Conservation (phyloP, 2,113 vertebrate species). For the Phycodurus eques region DNA sequence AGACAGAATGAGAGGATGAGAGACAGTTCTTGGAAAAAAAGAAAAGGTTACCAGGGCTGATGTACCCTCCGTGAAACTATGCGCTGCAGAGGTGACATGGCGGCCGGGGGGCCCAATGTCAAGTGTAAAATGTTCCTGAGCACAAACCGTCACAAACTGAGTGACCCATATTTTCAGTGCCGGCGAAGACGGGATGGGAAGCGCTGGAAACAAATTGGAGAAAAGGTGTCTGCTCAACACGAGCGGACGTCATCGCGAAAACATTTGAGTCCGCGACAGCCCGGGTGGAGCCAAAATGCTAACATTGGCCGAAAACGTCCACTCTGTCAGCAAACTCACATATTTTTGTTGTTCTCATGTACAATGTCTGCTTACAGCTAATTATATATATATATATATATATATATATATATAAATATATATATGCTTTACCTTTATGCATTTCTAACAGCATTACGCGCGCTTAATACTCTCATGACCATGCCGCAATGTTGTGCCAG, state of each 20-base stretch:
- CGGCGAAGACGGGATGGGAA: constrained; percentile 21
- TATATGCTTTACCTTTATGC: too few relatives aligned
- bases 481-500: too few relatives aligned
- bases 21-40: constrained; percentile 20
- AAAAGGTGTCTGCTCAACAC: constrained; percentile 21
- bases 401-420: too few relatives aligned
- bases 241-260: constrained; percentile 32
- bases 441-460: too few relatives aligned
- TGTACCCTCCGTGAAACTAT: constrained; percentile 55
- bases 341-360: too few relatives aligned
- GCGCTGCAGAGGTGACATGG: constrained; percentile 60
- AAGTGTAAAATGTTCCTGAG: constrained; percentile 39
- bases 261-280: not conserved
- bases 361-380: too few relatives aligned
- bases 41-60: constrained; percentile 60
- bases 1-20: constrained; percentile 39
- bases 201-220: constrained; percentile 24
- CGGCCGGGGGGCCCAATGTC: constrained; percentile 42
- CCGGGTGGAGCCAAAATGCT: constrained; percentile 34
- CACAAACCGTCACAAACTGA: constrained; percentile 21
- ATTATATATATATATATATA: too few relatives aligned
- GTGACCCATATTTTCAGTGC: constrained; percentile 19
- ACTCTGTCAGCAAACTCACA: too few relatives aligned
- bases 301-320: too few relatives aligned
- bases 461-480: too few relatives aligned